phyloP scores from a whole-genome alignment of 2,113 vertebrate genomes.

The Neolamprologus hecqui region DNA sequence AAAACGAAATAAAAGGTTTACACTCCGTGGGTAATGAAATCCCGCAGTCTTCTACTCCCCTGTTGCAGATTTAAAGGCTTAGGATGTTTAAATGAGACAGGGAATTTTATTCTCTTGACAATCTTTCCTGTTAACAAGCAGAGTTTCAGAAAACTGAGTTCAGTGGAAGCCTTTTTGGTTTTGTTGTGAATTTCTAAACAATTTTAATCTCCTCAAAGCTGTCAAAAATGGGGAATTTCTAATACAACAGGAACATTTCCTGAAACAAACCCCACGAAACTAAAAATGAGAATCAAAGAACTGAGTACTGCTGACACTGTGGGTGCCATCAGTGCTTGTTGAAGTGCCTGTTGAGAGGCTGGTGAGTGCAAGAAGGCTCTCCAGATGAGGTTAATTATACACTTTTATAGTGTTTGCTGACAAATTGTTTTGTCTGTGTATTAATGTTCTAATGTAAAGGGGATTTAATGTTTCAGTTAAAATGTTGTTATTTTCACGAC shows the following conservation, averaged over 20 bases:
- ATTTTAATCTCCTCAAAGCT: not conserved
- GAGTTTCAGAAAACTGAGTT: not conserved
- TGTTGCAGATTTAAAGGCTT: not conserved
- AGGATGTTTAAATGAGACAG: not conserved
- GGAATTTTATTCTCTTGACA: not conserved
- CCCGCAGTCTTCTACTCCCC: not conserved
- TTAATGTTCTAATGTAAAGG: not conserved
- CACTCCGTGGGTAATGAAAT: not conserved
- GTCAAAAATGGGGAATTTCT: not conserved
- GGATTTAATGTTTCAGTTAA: conserved; percentile 1
- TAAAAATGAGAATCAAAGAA: not conserved
- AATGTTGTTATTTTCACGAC: not conserved
- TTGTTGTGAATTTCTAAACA: not conserved
- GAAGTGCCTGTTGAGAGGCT: not conserved
- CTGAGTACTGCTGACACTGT: not conserved
- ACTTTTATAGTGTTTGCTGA: not conserved
- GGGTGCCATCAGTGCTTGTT: not conserved
- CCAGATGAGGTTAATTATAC: conserved; percentile 14
- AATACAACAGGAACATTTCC: not conserved
- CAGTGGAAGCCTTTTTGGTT: not conserved
- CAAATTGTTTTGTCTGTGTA: not conserved
- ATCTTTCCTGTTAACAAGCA: not conserved
- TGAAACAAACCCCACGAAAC: not conserved
- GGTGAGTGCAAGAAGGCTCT: not conserved
- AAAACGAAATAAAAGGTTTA: not conserved